These are phyloP conservation scores for Peromyscus nudipes DNA, from an alignment of 2,797 vertebrate species.

Conservation along the genomic window DNA sequence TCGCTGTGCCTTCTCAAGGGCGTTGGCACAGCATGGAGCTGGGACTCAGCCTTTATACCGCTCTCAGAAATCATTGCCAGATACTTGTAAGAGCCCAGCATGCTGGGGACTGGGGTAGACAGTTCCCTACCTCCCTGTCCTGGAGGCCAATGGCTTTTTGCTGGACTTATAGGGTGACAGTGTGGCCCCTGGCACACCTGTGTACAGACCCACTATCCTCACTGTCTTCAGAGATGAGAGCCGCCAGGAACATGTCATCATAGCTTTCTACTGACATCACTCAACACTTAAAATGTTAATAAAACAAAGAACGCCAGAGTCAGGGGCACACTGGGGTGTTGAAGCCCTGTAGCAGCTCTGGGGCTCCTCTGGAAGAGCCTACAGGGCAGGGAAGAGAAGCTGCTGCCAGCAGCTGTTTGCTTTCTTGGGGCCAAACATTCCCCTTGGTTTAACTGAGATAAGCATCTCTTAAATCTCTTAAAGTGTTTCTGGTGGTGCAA, in stretches of 20 bases:
- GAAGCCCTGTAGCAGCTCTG: fast-evolving
- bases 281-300: fast-evolving
- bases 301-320: fast-evolving
- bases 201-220: fast-evolving
- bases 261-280: background rate
- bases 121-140: background rate
- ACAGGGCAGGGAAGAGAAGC: fast-evolving
- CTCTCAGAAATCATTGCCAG: fast-evolving
- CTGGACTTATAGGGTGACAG: background rate
- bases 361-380: fast-evolving
- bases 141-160: background rate
- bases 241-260: fast-evolving
- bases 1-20: background rate
- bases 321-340: fast-evolving
- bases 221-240: fast-evolving
- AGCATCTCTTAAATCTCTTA: background rate
- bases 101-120: background rate
- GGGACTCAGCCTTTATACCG: fast-evolving
- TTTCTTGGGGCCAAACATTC: background rate
- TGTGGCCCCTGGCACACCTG: background rate
- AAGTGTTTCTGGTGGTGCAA: background rate
- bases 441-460: background rate
- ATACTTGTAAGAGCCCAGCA: background rate
- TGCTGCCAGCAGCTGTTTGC: background rate
- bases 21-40: background rate